A percentile compares a stretch with the other conserved stretches of the same genome.
phyloP scores from a whole-genome alignment of 2,113 vertebrate genomes.

The Tachysurus fulvidraco region DNA sequence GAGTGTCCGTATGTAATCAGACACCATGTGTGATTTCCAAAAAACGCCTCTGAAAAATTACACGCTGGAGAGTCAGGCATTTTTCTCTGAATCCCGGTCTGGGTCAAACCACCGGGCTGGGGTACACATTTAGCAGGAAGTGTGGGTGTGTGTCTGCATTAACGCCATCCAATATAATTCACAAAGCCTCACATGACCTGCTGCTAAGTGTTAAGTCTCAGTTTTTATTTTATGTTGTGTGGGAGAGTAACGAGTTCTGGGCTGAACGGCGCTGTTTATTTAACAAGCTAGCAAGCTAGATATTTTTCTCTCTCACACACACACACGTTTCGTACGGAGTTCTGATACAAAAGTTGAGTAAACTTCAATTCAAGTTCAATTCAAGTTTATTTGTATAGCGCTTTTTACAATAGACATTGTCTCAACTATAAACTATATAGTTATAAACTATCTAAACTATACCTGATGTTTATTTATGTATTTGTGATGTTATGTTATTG shows the following conservation, averaged over 20 bases:
- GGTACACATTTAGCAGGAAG: conserved; percentile 15
- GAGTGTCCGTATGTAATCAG: conserved; percentile 4
- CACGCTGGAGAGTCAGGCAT: background rate
- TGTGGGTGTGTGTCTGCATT: conserved; percentile 23
- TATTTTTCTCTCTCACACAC: background rate
- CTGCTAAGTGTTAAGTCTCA: background rate
- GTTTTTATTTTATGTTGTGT: background rate
- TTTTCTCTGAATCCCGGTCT: background rate
- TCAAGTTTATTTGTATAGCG: no score
- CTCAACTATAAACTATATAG: no score
- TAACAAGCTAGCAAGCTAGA: background rate
- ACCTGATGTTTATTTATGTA: background rate
- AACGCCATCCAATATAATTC: conserved; percentile 7
- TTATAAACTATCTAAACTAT: no score
- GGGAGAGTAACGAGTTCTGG: background rate
- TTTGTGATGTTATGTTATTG: background rate
- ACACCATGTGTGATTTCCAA: background rate
- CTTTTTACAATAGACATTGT: no score
- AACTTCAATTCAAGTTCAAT: no score
- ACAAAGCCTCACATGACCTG: conserved; percentile 10
- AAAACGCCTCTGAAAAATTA: conserved; percentile 26
- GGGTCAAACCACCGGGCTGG: background rate
- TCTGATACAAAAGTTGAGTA: background rate
- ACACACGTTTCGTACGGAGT: background rate
- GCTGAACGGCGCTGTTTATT: background rate